Evolutionary conservation across 2,113 vertebrate genomes (phyloP), one percentile per base, ranked within the genome.

Genomic region (Megalops atlanticus): DNA sequence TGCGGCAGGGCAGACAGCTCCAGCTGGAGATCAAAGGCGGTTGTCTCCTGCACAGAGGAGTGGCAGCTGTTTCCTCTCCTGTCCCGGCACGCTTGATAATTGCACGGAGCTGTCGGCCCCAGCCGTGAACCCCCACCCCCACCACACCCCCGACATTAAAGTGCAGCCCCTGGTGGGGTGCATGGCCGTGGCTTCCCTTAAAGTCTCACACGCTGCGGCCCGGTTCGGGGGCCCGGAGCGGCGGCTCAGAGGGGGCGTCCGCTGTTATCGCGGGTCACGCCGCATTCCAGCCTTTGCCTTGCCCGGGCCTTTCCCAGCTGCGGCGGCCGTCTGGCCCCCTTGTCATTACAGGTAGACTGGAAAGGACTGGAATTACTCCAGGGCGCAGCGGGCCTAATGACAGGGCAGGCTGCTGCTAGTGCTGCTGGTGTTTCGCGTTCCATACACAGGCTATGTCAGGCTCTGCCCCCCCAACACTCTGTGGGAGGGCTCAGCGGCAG

Each of bases 11-110:
- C 85, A 91, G 90, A 91, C 88, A 91, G 86, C 85, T 85, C 74
- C 80, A 91, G 88, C 81, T 89, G 92, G 89, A 94, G 91, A 95
- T 93, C 91, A 95, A 95, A 95, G 90, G 52, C 49, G n/a, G 58
- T 24, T 31, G 24, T 5, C 58, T 64, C 58, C 58, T 11, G 52
- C 88, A 88, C 87, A 86, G 77, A n/a, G n/a, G n/a, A n/a, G n/a
- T 75, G 89, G 87, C 89, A 95, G 93, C 95, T 93, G 88, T 93
- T 94, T 86, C 81, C n/a, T 80, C 89, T 90, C 87, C 12, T 91
- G 89, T 92, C 89, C 88, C 91, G 93, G 95, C 92, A 91, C 87
- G 90, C 87, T 92, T 91, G 90, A 89, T 91, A 90, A 93, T 89
- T 89, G 80, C 78, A 82, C 69, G 73, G 80, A n/a, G 64, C n/a